Conservation (phyloP, 2,888 invertebrate species). For the Epirrhoe tristata region DNA sequence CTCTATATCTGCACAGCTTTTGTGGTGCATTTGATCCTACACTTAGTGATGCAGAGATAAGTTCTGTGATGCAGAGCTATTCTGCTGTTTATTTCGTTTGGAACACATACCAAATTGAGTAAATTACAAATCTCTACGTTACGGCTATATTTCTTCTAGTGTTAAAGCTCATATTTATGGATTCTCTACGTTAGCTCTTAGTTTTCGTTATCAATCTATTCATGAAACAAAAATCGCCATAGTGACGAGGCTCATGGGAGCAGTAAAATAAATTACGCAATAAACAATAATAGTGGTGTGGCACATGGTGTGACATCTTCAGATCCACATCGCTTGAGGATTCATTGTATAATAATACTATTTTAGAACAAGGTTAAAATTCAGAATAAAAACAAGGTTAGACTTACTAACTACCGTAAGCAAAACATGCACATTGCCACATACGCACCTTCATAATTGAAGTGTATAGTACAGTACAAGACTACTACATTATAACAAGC, state of each 20-base stretch:
- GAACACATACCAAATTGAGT: neutral
- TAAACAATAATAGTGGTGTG: slow-evolving; percentile 11
- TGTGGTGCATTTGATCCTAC: neutral
- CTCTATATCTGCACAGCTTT: slow-evolving; percentile 5
- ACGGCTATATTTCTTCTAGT: too few species aligned
- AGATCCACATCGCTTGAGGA: slow-evolving; percentile 6
- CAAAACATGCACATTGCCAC: slow-evolving; percentile 41
- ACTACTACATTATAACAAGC: slow-evolving; percentile 49
- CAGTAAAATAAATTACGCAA: slow-evolving; percentile 15
- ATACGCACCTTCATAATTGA: slow-evolving; percentile 39
- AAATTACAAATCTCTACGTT: neutral
- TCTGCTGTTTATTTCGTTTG: neutral
- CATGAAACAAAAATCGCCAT: slow-evolving; percentile 23
- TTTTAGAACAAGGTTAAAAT: slow-evolving; percentile 21
- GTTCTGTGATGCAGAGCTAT: neutral
- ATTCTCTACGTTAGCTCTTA: neutral
- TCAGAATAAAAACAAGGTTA: slow-evolving; percentile 32
- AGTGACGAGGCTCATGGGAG: slow-evolving; percentile 3
- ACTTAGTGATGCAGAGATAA: neutral
- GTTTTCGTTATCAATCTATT: slow-evolving; percentile 30
- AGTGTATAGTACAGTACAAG: slow-evolving; percentile 27
- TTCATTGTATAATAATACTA: slow-evolving; percentile 11
- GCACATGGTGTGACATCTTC: slow-evolving; percentile 10
- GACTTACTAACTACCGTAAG: slow-evolving; percentile 35
- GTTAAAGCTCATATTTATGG: too few species aligned